Percentiles rank a stretch among this genome's conserved stretches.
Conservation (phyloP, 2,113 vertebrate genomes). For the Cyrtonyx montezumae region DNA sequence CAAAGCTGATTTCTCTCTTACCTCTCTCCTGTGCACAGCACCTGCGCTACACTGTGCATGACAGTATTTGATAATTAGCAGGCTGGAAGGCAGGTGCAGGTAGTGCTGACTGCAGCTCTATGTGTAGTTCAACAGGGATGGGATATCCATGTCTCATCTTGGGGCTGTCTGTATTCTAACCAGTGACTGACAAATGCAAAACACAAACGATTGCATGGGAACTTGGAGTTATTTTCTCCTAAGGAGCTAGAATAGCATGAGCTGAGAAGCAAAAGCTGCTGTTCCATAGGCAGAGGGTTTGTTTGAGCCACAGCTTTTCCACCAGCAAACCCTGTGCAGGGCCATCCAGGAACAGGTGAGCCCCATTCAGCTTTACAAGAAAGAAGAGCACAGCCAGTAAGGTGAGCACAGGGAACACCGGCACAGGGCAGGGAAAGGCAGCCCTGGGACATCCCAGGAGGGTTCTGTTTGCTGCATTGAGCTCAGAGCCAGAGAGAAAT, state of each 20-base stretch:
- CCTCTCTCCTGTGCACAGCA: neutral
- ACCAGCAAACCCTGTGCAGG: neutral
- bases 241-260: neutral
- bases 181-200: neutral
- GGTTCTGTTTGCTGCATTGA: neutral
- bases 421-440: neutral
- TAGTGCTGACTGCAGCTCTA: neutral
- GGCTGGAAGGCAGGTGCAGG: neutral
- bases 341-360: accelerated
- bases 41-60: neutral
- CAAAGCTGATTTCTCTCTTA: neutral
- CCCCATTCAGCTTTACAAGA: neutral
- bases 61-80: neutral
- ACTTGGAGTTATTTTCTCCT: neutral
- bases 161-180: neutral
- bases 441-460: neutral
- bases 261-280: neutral
- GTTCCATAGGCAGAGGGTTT: neutral
- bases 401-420: accelerated
- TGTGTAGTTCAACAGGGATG: neutral
- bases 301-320: neutral
- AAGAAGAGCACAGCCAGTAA: neutral
- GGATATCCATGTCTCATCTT: neutral
- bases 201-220: neutral
- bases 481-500: neutral